Evolutionary conservation across 2,797 vertebrate genomes (phyloP), one percentile per base, ranked within the genome.

Genomic region (Oryzias dopingdopingensis): DNA sequence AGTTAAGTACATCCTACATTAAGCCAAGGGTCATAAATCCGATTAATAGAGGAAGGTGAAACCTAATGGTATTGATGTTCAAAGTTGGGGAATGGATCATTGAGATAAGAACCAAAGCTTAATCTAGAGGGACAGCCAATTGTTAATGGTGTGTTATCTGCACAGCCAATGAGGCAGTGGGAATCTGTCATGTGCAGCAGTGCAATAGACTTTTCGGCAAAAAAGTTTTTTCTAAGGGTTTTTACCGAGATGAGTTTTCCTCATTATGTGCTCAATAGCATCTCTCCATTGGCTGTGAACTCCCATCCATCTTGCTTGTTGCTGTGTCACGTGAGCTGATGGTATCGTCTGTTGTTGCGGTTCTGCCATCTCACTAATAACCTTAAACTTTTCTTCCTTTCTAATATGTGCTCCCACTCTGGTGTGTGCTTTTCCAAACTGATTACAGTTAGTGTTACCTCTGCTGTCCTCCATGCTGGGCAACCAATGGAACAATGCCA

Each of bases 31-130:
- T 81, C 77, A 86, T 83, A 65, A 85, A 84, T 84, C 73, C 23
- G 65, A 85, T 85, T 85, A 85, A 82, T 79, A 75, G 67, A 53
- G 76, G 69, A 79, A 82, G 79, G 72, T 73, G 79, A 78, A 49
- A 46, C 68, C 71, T 82, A 74, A 85, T 69, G 73, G 71, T 72
- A 67, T 77, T 76, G 65, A 70, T 67, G 66, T 73, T 73, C 67
- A 55, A 67, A 79, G 59, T 67, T 37, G 7, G 55, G 51, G 45
- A 65, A 63, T 77, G 77, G 74, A 82, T 84, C 80, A 70, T 65
- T 80, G 70, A 76, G 81, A 83, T 83, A 79, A 80, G 77, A 73
- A 69, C 45, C 15, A 0, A 32, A 46, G 74, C 79, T 81, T 72
- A 85, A 77, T 82, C 68, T 20, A n/a, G 58, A 73, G 63, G 49